phyloP scores from a whole-genome alignment of 2,797 vertebrate genomes.

The Rousettus madagascariensis region DNA sequence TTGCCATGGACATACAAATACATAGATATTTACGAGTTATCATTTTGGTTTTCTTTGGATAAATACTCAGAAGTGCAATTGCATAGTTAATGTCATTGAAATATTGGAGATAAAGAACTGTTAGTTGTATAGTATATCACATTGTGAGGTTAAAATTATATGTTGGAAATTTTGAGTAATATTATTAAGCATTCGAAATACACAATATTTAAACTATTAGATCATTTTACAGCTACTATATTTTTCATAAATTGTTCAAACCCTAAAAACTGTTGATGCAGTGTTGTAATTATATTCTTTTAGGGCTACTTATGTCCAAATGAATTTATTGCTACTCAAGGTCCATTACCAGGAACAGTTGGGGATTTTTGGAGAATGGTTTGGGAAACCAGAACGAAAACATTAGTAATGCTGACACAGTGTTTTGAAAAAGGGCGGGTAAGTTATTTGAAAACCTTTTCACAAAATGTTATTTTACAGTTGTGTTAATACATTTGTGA shows the following conservation, averaged over 20 bases:
- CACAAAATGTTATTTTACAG: slow-evolving; percentile 31
- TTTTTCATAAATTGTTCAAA: background rate
- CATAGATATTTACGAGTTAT: too few relatives aligned
- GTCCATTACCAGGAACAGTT: slow-evolving; percentile 96
- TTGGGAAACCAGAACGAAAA: slow-evolving; percentile 97
- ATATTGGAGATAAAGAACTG: background rate
- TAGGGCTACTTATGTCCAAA: slow-evolving; percentile 99
- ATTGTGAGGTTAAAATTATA: background rate
- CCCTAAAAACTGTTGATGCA: slow-evolving; percentile 2
- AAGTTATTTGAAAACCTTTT: slow-evolving; percentile 79
- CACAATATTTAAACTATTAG: background rate
- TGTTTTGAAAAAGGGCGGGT: slow-evolving; percentile 98
- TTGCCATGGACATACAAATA: too few relatives aligned
- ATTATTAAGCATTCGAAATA: background rate
- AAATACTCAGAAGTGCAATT: too few relatives aligned
- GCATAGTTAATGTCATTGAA: background rate
- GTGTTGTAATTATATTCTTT: background rate
- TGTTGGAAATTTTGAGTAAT: background rate
- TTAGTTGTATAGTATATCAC: background rate
- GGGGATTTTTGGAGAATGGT: slow-evolving; percentile 99
- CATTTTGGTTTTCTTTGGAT: too few relatives aligned
- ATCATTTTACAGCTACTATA: background rate
- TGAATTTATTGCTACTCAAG: slow-evolving; percentile 98
- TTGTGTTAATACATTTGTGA: slow-evolving; percentile 36
- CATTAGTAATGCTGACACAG: slow-evolving; percentile 97